Evolutionary conservation across 2,888 invertebrate genomes (phyloP).

Genomic region (Aleiodes testaceus): DNA sequence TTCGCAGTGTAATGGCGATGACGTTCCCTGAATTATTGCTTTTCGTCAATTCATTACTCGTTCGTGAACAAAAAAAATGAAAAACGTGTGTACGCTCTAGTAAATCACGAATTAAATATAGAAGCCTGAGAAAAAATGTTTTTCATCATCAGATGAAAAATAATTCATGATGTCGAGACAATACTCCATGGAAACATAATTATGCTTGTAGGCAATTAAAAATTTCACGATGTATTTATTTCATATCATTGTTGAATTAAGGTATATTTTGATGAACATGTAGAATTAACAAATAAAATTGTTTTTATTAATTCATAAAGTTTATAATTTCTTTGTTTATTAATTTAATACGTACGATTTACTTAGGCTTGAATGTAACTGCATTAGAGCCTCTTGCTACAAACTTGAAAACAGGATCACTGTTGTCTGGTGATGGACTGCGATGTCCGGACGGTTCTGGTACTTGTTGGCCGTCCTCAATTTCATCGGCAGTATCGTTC

Average conservation of each 20-base stretch:
- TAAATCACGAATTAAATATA: background rate
- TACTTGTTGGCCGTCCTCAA: background rate
- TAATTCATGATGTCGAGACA: conserved; percentile 23
- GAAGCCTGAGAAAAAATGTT: background rate
- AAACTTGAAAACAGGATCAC: background rate
- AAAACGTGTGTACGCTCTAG: no score
- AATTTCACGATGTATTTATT: conserved; percentile 24
- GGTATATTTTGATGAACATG: conserved; percentile 27
- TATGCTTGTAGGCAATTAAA: conserved; percentile 27
- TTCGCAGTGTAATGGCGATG: no score
- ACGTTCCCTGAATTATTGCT: no score
- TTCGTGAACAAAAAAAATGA: no score
- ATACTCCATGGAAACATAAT: conserved; percentile 30
- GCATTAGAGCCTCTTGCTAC: background rate
- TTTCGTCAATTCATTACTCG: no score
- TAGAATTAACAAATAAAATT: conserved; percentile 29
- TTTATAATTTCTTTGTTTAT: background rate
- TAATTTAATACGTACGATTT: conserved; percentile 11
- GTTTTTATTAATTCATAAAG: conserved; percentile 8
- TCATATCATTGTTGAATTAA: conserved; percentile 31
- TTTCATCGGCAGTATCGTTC: conserved; percentile 14
- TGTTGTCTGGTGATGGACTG: background rate
- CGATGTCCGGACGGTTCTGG: conserved; percentile 3
- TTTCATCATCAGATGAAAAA: background rate
- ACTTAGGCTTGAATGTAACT: conserved; percentile 6